Evolutionary conservation across 2,797 vertebrate species (phyloP).

Genomic region (Hapalemur alaotrensis): DNA sequence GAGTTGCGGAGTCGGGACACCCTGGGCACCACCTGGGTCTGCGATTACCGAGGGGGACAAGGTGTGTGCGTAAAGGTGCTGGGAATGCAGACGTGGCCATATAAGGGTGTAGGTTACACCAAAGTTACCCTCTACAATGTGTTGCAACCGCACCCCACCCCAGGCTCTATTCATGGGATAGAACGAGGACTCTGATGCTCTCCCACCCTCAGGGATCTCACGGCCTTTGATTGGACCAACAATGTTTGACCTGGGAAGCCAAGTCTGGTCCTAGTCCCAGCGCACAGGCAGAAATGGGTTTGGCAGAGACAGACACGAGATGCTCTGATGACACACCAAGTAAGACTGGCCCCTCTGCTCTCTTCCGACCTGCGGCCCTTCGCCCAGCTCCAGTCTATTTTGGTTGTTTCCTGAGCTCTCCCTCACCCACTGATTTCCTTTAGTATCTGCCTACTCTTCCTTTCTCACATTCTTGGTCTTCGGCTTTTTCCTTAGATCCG

Average conservation of each 20-base stretch:
- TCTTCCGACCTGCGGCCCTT: not conserved
- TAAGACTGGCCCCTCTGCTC: not conserved
- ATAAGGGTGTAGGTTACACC: fast-evolving
- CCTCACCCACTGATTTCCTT: conserved; percentile 51
- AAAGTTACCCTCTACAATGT: fast-evolving
- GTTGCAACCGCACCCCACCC: not conserved
- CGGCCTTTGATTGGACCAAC: not conserved
- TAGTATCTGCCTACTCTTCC: conserved; percentile 63
- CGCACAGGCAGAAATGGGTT: not conserved
- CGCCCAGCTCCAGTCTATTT: not conserved
- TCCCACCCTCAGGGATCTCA: not conserved
- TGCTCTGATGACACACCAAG: not conserved
- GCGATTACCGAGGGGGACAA: not conserved
- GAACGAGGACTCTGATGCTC: fast-evolving
- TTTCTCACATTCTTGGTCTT: conserved; percentile 65
- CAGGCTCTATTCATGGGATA: not conserved
- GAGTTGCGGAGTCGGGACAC: not conserved
- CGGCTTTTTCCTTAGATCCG: conserved; percentile 54
- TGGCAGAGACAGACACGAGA: not conserved
- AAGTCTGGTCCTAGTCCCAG: not conserved
- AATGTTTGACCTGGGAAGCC: not conserved
- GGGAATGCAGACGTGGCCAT: not conserved
- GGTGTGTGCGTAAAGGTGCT: not conserved
- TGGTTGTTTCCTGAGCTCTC: conserved; percentile 54
- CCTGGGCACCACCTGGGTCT: not conserved